phyloP scores from a whole-genome alignment of 2,113 vertebrate genomes.

The Fukomys damarensis region DNA sequence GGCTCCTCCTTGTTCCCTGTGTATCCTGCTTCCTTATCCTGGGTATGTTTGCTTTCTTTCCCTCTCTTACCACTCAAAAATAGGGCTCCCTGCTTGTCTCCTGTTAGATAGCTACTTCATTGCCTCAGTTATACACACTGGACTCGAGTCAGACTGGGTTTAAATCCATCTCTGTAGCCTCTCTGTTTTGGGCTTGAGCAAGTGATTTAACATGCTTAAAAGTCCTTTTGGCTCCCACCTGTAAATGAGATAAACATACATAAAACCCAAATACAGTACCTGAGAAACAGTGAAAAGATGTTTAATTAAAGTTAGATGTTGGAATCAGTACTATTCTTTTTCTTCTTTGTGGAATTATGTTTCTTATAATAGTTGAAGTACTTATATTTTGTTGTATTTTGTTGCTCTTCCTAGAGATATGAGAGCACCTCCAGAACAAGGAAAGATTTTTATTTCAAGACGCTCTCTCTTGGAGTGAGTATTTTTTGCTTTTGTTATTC shows the following conservation, averaged over 20 bases:
- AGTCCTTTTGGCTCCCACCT: neutral
- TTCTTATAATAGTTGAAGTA: slow-evolving; percentile 56
- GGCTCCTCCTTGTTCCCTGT: neutral
- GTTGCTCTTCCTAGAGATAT: slow-evolving; percentile 85
- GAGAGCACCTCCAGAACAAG: slow-evolving; percentile 90
- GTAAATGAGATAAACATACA: neutral
- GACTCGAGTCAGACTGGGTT: neutral
- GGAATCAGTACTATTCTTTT: neutral
- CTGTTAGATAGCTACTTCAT: neutral
- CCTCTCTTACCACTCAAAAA: neutral
- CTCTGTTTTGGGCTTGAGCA: neutral
- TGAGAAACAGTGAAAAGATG: neutral
- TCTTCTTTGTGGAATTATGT: neutral
- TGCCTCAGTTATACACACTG: neutral
- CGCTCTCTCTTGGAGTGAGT: slow-evolving; percentile 97
- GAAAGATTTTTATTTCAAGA: slow-evolving; percentile 93
- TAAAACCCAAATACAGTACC: neutral
- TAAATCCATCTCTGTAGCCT: neutral
- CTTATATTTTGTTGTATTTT: slow-evolving; percentile 27
- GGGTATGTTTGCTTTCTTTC: neutral
- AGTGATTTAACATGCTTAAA: neutral
- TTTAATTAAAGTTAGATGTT: neutral
- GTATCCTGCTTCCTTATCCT: neutral
- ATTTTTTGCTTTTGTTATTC: slow-evolving; percentile 59
- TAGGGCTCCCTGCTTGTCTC: neutral